phyloP scores from a whole-genome alignment of 2,888 invertebrate genomes.

The Thecocarcelia acutangulata region DNA sequence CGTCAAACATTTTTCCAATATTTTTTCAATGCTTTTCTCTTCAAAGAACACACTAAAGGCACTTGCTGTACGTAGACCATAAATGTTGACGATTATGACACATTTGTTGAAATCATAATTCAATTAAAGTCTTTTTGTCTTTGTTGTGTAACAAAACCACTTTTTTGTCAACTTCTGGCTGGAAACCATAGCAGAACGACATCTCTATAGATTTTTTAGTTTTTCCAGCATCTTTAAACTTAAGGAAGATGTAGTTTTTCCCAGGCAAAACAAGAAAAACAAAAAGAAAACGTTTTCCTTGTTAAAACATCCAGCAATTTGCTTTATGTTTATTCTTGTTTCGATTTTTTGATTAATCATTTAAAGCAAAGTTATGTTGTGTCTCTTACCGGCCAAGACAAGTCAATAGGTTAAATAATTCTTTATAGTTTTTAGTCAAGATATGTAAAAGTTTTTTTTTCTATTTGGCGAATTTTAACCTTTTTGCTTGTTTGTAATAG shows the following conservation, averaged over 20 bases:
- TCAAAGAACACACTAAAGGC: slow-evolving; percentile 2
- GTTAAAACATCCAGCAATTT: slow-evolving; percentile 57
- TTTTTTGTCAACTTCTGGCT: slow-evolving; percentile 22
- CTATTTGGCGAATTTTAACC: slow-evolving; percentile 17
- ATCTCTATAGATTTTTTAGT: slow-evolving; percentile 51
- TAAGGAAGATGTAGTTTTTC: slow-evolving; percentile 3
- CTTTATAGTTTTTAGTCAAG: slow-evolving; percentile 12
- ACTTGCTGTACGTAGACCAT: slow-evolving; percentile 57
- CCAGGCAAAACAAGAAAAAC: not conserved
- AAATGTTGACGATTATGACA: slow-evolving; percentile 69
- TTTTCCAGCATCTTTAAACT: slow-evolving; percentile 9
- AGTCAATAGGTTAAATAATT: slow-evolving; percentile 61
- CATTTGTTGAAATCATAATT: slow-evolving; percentile 64
- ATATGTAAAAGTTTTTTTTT: slow-evolving; percentile 15
- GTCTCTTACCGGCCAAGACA: not conserved
- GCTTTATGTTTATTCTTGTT: slow-evolving; percentile 27
- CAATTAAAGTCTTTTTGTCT: slow-evolving; percentile 30
- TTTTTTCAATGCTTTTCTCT: too few relatives aligned
- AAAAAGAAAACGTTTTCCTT: slow-evolving; percentile 11
- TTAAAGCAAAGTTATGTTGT: slow-evolving; percentile 30
- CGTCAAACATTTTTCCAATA: slow-evolving; percentile 4
- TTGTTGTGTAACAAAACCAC: not conserved
- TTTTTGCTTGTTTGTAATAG: slow-evolving; percentile 12
- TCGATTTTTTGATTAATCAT: slow-evolving; percentile 54
- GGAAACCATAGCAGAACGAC: slow-evolving; percentile 18